Percentiles rank a stretch among this genome's conserved stretches.
These are phyloP conservation scores for Catostomus latipinnis DNA, from an alignment of 2,797 vertebrate genomes.

Conservation along the genomic window DNA sequence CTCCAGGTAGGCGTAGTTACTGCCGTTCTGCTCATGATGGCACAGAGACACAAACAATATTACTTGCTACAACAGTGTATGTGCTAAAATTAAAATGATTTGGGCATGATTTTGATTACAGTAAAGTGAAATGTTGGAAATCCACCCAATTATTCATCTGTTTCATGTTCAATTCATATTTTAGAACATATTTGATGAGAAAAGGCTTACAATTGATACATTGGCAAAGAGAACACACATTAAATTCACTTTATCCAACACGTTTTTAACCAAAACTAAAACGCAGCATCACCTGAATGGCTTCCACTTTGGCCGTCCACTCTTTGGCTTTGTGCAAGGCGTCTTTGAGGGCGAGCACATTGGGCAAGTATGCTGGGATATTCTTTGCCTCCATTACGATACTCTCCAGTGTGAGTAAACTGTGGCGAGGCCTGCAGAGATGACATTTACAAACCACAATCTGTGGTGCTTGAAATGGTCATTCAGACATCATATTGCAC, in stretches of 20 bases:
- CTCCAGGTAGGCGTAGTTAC: conserved; percentile 92
- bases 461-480: background rate
- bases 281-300: conserved; percentile 85
- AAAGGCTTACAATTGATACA: no score
- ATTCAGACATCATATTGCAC: no score
- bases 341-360: conserved; percentile 91
- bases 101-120: no score
- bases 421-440: conserved; percentile 88
- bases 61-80: background rate
- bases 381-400: conserved; percentile 94
- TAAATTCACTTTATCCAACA: no score
- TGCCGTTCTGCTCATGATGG: conserved; percentile 81
- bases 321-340: conserved; percentile 95
- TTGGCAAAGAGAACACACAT: no score
- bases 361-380: conserved; percentile 96
- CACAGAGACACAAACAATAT: background rate
- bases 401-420: conserved; percentile 90
- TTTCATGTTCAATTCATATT: no score
- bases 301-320: conserved; percentile 94
- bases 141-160: no score
- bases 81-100: no score
- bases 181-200: no score
- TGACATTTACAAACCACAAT: background rate
- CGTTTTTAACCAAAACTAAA: no score
- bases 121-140: no score